Percentiles rank a stretch among this genome's conserved stretches.
Evolutionary conservation across 2,113 vertebrate genomes (phyloP).

Genomic region (Anolis carolinensis): DNA sequence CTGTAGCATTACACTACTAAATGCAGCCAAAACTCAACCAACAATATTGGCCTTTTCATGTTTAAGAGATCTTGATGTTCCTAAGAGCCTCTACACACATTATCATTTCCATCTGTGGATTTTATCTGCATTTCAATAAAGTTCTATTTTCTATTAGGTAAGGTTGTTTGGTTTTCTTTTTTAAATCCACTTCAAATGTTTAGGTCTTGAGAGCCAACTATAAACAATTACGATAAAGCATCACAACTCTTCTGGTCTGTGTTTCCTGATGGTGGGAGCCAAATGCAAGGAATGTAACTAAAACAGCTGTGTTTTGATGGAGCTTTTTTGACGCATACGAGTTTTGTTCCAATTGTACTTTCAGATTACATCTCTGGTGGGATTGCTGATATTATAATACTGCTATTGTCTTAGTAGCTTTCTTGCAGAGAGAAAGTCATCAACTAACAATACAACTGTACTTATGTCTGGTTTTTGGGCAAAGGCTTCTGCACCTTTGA

Average conservation of each 20-base stretch:
- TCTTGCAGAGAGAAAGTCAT: neutral
- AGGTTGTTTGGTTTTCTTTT: neutral
- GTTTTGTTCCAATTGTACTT: neutral
- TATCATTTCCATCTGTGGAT: neutral
- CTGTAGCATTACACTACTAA: neutral
- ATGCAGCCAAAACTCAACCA: neutral
- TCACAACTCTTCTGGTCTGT: neutral
- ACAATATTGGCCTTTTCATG: neutral
- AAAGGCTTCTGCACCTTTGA: too few relatives aligned
- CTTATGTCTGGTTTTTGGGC: neutral
- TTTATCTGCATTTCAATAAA: neutral
- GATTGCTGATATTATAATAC: neutral
- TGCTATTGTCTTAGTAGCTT: neutral
- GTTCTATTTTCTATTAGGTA: neutral
- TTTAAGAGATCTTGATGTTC: slow-evolving; percentile 37
- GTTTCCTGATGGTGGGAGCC: neutral
- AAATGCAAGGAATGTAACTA: neutral
- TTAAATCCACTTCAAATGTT: neutral
- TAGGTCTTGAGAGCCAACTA: slow-evolving; percentile 13
- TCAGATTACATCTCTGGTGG: slow-evolving; percentile 33
- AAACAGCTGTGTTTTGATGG: slow-evolving; percentile 39
- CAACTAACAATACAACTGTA: neutral
- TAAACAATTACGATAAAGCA: slow-evolving; percentile 17
- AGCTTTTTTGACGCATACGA: neutral
- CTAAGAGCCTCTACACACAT: slow-evolving; percentile 3